Conservation (phyloP, 1,140 invertebrate genomes). For the Drosophila chauvacae region DNA sequence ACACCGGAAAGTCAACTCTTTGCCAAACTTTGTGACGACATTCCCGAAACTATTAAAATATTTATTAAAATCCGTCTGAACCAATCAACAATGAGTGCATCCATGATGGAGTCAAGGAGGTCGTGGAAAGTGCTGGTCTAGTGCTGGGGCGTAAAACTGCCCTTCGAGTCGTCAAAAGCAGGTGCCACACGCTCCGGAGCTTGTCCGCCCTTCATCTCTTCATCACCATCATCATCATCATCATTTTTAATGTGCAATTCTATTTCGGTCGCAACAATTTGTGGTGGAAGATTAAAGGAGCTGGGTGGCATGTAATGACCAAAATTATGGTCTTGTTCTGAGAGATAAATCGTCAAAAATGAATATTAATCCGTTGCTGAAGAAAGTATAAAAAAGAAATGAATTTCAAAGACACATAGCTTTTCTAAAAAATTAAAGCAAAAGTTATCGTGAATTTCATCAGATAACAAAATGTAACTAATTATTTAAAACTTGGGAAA, state of each 20-base stretch:
- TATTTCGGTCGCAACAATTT: constrained; percentile 44
- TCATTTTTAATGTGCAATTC: constrained; percentile 68
- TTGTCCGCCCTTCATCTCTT: constrained; percentile 4
- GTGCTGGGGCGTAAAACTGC: not conserved
- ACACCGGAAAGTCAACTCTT: constrained; percentile 31
- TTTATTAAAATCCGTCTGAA: constrained; percentile 56
- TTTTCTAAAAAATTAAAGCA: not conserved
- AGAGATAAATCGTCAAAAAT: constrained; percentile 14
- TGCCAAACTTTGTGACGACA: constrained; percentile 8
- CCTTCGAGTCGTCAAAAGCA: constrained; percentile 18
- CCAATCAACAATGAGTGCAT: constrained; percentile 53
- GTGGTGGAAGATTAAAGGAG: constrained; percentile 21
- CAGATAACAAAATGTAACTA: not conserved
- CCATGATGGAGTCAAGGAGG: constrained; percentile 37
- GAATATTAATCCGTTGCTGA: not conserved
- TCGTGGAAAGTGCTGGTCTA: constrained; percentile 31
- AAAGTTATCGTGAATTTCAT: not conserved
- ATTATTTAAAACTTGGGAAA: not conserved
- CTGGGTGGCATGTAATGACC: constrained; percentile 19
- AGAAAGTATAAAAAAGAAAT: not conserved
- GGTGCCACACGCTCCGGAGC: constrained; percentile 18
- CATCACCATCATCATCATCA: constrained; percentile 35
- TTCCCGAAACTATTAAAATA: constrained; percentile 55
- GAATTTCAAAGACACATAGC: not conserved
- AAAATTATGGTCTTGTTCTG: constrained; percentile 19